phyloP scores from a whole-genome alignment of 2,888 invertebrate genomes.

The Spisula subtruncata region DNA sequence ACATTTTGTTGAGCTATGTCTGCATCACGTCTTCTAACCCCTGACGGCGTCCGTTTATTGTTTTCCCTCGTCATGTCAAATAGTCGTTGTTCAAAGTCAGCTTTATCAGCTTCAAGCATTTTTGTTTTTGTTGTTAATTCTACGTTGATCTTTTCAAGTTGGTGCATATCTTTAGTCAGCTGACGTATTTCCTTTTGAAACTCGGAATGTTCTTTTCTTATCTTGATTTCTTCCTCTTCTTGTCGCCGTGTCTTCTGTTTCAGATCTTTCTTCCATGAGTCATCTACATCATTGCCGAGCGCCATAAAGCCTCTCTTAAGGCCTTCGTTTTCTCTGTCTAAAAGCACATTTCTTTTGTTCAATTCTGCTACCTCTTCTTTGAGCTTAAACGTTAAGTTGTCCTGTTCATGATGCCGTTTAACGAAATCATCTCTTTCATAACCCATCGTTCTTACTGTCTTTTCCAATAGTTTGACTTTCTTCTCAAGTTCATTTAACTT shows the following conservation, averaged over 20 bases:
- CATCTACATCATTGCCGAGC: conserved; percentile 61
- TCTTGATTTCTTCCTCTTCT: conserved; percentile 64
- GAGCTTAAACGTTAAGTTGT: conserved; percentile 62
- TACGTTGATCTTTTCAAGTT: conserved; percentile 64
- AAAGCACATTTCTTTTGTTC: conserved; percentile 58
- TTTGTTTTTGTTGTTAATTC: conserved; percentile 58
- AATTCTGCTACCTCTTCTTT: conserved; percentile 65
- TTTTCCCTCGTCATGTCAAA: conserved; percentile 56
- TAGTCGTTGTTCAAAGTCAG: conserved; percentile 54
- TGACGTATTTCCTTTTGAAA: conserved; percentile 54
- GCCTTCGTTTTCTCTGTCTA: conserved; percentile 69
- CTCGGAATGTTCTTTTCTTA: conserved; percentile 62
- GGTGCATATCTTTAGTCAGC: conserved; percentile 56
- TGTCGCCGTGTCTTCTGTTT: conserved; percentile 65
- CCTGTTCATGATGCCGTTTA: conserved; percentile 63
- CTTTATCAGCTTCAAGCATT: conserved; percentile 64
- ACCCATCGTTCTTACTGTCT: conserved; percentile 63
- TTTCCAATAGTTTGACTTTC: conserved; percentile 63
- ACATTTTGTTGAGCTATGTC: conserved; percentile 43
- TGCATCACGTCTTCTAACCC: conserved; percentile 46
- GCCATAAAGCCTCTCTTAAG: conserved; percentile 68
- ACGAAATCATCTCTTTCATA: conserved; percentile 67
- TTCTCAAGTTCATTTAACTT: conserved; percentile 69
- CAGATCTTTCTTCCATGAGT: conserved; percentile 64
- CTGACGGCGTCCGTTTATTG: conserved; percentile 61